Conservation (phyloP, 2,888 invertebrate genomes). For the Volucella inflata region DNA sequence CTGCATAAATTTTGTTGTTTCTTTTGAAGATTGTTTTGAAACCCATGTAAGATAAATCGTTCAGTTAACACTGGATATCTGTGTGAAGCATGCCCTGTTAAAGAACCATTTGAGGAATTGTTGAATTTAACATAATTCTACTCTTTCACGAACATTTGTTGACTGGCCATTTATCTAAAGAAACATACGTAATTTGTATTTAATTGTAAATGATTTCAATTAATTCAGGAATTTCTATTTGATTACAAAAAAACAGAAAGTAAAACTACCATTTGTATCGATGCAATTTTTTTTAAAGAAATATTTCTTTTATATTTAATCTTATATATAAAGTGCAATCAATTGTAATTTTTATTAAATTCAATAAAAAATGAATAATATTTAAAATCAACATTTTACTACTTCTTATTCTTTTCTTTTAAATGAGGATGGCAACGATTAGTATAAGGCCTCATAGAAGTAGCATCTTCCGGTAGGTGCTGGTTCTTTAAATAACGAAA, state of each 20-base stretch:
- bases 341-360: conserved; percentile 59
- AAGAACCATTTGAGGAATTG: no score
- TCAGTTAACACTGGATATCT: not conserved
- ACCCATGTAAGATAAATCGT: conserved; percentile 16
- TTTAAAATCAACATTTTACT: not conserved
- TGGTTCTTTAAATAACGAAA: no score
- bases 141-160: no score
- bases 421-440: no score
- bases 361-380: conserved; percentile 46
- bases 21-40: not conserved
- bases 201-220: conserved; percentile 18
- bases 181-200: conserved; percentile 1
- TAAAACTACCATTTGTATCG: not conserved
- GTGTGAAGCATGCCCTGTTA: not conserved
- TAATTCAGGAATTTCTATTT: conserved; percentile 18
- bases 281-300: not conserved
- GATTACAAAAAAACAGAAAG: not conserved
- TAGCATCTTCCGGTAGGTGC: no score
- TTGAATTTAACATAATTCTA: no score
- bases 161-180: no score
- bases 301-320: conserved; percentile 44
- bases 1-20: not conserved
- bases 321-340: conserved; percentile 60
- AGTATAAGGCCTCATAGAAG: no score
- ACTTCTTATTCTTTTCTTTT: no score